A percentile compares a stretch with the other conserved stretches of the same genome.
These are phyloP conservation scores for Lanius collurio DNA, from an alignment of 2,113 vertebrate species.

Conservation along the genomic window DNA sequence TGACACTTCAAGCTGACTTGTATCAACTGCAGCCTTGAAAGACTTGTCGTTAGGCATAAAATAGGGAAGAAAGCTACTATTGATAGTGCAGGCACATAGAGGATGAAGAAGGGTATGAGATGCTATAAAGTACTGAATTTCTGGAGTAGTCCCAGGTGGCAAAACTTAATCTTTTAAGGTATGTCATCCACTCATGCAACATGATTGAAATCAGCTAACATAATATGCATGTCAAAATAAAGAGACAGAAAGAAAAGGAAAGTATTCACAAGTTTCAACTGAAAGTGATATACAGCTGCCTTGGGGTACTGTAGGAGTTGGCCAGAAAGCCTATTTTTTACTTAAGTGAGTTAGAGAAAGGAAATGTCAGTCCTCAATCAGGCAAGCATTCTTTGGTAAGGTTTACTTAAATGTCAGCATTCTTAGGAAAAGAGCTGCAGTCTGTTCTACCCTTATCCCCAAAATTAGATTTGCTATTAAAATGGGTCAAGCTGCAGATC, in stretches of 20 bases:
- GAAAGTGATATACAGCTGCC: slow-evolving; percentile 65
- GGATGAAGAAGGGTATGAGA: slow-evolving; percentile 65
- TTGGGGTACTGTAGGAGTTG: slow-evolving; percentile 61
- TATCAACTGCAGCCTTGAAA: slow-evolving; percentile 49
- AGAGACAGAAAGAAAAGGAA: slow-evolving; percentile 65
- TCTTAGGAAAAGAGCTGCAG: slow-evolving; percentile 63
- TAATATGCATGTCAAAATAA: slow-evolving; percentile 70
- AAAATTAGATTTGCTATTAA: slow-evolving; percentile 42
- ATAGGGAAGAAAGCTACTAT: slow-evolving; percentile 70
- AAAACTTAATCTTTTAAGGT: slow-evolving; percentile 77
- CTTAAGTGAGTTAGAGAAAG: slow-evolving; percentile 73
- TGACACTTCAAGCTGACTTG: slow-evolving; percentile 59
- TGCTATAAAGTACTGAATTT: slow-evolving; percentile 67
- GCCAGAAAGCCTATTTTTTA: slow-evolving; percentile 65
- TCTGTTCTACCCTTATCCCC: slow-evolving; percentile 38
- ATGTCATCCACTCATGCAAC: slow-evolving; percentile 70
- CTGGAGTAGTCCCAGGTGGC: slow-evolving; percentile 73
- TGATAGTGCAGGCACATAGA: slow-evolving; percentile 60
- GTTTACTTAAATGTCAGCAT: slow-evolving; percentile 72
- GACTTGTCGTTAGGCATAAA: slow-evolving; percentile 62
- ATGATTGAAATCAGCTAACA: slow-evolving; percentile 73
- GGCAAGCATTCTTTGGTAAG: slow-evolving; percentile 73
- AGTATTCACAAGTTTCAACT: slow-evolving; percentile 60
- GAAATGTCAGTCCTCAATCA: slow-evolving; percentile 77
- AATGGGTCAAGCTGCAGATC: background rate